Evolutionary conservation across 1,140 invertebrate genomes (phyloP), one percentile per base, ranked within the genome.

Genomic region (Phymastichus coffea): DNA sequence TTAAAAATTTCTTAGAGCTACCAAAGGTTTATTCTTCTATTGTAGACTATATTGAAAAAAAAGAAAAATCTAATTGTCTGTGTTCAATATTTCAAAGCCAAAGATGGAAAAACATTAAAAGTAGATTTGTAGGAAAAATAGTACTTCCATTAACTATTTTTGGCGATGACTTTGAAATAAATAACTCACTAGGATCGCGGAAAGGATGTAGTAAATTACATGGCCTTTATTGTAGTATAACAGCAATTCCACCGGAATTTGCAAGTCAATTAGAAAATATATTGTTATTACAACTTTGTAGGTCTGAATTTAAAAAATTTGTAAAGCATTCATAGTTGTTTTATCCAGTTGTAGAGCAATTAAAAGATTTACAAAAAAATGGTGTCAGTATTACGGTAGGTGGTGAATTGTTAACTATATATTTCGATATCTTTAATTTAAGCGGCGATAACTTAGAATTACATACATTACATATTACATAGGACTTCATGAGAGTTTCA

Each of bases 391-490:
- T 64, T 10, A 61, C 38, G 28, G 40, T 65, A 25, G 43, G 64
- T 57, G 57, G 58, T 35, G n/a, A 54, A 26, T 9, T 46, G 35
- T 37, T 38, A 30, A 28, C 47, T 23, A 44, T 68, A 15, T 60
- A 66, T 57, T 68, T 68, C 41, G 55, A 61, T 44, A 23, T 67
- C 14, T 41, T 57, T 40, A 53, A 57, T n/a, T 48, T 65, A 15
- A 19, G 59, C 10, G 63, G 61, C 1, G 66, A 67, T 43, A 67
- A 68, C 33, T 55, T 68, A 28, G 64, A 62, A 1, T 23, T 66
- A 49, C 63, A 68, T 49, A 37, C 22, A 15, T 63, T 64, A 2
- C 38, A n/a, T n/a, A n/a, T n/a, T n/a, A n/a, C n/a, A n/a, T 61
- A n/a, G 64, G 64, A 15, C 64, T 68, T 33, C 37, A 55, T 10